Conservation (phyloP, 2,797 vertebrate species). For the Sus cebifrons region DNA sequence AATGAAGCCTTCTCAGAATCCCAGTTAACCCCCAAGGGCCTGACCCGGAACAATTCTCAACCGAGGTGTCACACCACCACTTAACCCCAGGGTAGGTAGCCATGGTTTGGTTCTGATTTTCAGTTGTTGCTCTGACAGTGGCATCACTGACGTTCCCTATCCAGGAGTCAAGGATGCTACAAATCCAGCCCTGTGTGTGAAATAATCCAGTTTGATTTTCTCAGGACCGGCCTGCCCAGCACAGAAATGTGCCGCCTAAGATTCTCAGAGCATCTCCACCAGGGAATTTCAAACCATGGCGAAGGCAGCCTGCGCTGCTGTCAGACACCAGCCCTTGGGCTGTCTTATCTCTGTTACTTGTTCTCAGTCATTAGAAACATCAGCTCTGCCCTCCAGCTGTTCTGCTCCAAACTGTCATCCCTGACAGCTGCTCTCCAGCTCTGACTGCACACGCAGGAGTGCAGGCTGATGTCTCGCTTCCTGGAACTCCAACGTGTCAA, state of each 20-base stretch:
- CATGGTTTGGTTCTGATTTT: background rate
- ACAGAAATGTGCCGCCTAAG: background rate
- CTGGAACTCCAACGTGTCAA: background rate
- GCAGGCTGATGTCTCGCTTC: background rate
- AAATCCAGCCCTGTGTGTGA: background rate
- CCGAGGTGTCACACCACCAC: background rate
- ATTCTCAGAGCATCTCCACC: background rate
- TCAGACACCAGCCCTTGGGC: background rate
- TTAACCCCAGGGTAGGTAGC: background rate
- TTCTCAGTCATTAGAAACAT: conserved; percentile 9
- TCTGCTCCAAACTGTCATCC: background rate
- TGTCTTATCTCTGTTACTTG: background rate
- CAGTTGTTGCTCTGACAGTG: background rate
- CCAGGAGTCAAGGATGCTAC: background rate
- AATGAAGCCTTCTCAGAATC: background rate
- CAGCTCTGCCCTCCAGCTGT: conserved; percentile 45
- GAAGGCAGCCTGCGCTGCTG: background rate
- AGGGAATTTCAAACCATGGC: background rate
- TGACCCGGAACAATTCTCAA: background rate
- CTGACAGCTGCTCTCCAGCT: background rate
- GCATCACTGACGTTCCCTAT: background rate
- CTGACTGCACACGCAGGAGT: background rate
- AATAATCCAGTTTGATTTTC: background rate
- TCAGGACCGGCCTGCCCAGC: background rate
- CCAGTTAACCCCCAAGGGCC: background rate